Base-by-base conservation (phyloP, 1,140 invertebrate species). In the Calephelis nemesis region DNA sequence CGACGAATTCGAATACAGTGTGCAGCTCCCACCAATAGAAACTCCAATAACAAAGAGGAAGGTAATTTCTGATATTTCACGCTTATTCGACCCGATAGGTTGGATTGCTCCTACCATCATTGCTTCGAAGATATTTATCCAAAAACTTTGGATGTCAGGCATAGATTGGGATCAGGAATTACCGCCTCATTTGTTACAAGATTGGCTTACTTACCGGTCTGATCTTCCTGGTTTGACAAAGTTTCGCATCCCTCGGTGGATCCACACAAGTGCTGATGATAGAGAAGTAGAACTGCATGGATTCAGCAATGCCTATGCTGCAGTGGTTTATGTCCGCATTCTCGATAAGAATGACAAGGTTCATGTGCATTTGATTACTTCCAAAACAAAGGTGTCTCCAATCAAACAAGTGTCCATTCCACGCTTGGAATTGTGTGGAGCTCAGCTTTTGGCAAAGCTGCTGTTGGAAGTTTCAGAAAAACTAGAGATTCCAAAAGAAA, bases 11-110 rank as follows among this genome's bases (percentile, higher is more conserved):
- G 58, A 60, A 19, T 74, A 73, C 60, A 30, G 64, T 0, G 39
- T 74, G 7, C 54, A 70, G 0, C 45, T 74, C 12, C 52, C 70
- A 8, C n/a, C 42, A 12, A 5, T 70, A 1, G 58, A 49, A 3
- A n/a, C 62, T 68, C 66, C 48, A 42, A 15, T 71, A 19, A 74
- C 75, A 19, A 76, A 76, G 19, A 52, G 68, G 49, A 63, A 72
- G n/a, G 30, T 74, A 13, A 12, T 76, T 11, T 71, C 72, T 0
- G 67, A 71, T 19, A 62, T 74, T 12, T 47, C 68, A 4, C 47
- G 68, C 10, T 47, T 74, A 9, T 71, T 62, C 30, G 69, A 71
- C n/a, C 73, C 73, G 5, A 47, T 75, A 15, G 70, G 68, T 5
- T 75, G 68, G 68, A 39, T 75, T 10, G 67, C 67, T 5, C 73